Conservation (phyloP, 2,113 vertebrate species). For the Todiramphus saurophagus region DNA sequence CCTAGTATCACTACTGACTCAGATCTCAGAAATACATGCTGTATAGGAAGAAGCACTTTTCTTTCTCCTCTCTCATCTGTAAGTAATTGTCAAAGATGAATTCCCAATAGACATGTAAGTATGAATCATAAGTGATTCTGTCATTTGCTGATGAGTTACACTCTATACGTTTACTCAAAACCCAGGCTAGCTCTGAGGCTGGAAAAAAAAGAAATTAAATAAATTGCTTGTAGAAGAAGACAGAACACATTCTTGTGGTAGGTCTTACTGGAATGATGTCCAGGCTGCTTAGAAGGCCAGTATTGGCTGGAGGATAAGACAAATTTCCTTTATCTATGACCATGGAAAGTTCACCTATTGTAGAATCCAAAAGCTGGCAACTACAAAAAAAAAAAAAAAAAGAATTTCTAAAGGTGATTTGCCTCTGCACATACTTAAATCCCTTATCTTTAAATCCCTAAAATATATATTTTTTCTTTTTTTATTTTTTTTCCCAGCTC, state of each 20-base stretch:
- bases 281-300: background rate
- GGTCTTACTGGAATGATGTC: background rate
- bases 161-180: background rate
- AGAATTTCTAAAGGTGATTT: constrained; percentile 3
- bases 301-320: background rate
- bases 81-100: background rate
- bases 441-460: constrained; percentile 42
- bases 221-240: background rate
- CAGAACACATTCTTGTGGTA: background rate
- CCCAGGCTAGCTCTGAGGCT: background rate
- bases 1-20: background rate
- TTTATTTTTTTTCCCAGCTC: constrained; percentile 26
- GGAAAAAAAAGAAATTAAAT: background rate
- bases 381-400: background rate
- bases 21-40: background rate
- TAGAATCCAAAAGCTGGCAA: background rate
- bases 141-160: background rate
- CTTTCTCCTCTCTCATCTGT: background rate
- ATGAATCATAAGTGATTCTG: background rate
- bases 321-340: background rate
- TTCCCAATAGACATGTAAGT: background rate
- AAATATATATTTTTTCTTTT: constrained; percentile 14
- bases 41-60: background rate
- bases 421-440: constrained; percentile 43
- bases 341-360: background rate